These are phyloP conservation scores for Trisateles emortualis DNA, from an alignment of 2,888 invertebrate genomes.

Conservation along the genomic window DNA sequence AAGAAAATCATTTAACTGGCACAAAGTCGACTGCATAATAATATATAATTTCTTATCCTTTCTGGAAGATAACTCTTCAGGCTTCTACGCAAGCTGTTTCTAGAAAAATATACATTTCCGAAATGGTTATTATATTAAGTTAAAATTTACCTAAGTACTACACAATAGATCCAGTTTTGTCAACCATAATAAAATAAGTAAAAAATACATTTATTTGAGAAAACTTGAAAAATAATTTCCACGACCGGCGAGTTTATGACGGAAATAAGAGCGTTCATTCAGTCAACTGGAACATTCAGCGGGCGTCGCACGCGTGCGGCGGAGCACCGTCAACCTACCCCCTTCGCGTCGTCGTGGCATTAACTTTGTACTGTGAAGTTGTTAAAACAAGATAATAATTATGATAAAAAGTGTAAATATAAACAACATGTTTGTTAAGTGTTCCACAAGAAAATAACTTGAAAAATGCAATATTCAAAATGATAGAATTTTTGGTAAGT, in stretches of 20 bases:
- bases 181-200: too few relatives aligned
- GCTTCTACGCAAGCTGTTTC: too few relatives aligned
- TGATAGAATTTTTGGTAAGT: neutral
- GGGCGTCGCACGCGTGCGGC: slow-evolving; percentile 14
- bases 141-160: too few relatives aligned
- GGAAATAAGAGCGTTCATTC: slow-evolving; percentile 13
- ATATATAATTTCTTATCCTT: too few relatives aligned
- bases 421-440: neutral
- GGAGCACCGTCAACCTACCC: neutral
- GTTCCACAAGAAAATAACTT: too few relatives aligned
- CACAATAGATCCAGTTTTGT: too few relatives aligned
- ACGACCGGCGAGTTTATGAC: slow-evolving; percentile 2
- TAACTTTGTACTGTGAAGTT: slow-evolving; percentile 23
- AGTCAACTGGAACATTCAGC: slow-evolving; percentile 16
- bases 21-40: too few relatives aligned
- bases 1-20: too few relatives aligned
- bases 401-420: slow-evolving; percentile 13
- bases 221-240: slow-evolving; percentile 24
- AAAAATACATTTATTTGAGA: slow-evolving; percentile 9
- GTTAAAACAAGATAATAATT: slow-evolving; percentile 3
- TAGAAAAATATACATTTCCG: too few relatives aligned
- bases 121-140: too few relatives aligned
- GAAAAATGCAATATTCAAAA: neutral
- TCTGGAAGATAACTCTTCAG: too few relatives aligned
- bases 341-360: neutral